Conservation (phyloP, 1,140 invertebrate species). For the Bombus ignitus region DNA sequence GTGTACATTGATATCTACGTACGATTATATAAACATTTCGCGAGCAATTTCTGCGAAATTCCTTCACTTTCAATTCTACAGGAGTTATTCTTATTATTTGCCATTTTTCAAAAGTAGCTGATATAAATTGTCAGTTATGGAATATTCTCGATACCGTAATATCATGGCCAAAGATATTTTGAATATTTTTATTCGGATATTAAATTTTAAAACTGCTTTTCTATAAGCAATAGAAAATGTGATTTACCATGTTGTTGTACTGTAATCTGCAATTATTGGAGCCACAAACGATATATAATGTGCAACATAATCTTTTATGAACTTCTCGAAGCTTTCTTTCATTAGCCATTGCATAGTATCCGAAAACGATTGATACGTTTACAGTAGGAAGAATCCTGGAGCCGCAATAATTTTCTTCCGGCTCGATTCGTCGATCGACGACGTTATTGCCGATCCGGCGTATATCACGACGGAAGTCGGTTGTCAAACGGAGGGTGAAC, state of each 20-base stretch:
- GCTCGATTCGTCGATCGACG: not conserved
- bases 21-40: too few species aligned
- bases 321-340: not conserved
- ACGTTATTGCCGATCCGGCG: not conserved
- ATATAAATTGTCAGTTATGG: too few species aligned
- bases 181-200: too few species aligned
- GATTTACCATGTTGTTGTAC: too few species aligned
- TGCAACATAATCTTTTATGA: too few species aligned
- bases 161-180: too few species aligned
- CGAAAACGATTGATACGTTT: conserved; percentile 9
- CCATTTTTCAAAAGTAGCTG: too few species aligned
- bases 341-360: not conserved
- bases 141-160: too few species aligned
- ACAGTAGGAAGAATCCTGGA: not conserved
- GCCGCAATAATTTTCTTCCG: conserved; percentile 9
- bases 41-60: not conserved
- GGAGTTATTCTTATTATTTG: not conserved
- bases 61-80: not conserved
- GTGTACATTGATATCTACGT: not conserved
- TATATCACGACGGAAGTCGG: not conserved
- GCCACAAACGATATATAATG: not conserved
- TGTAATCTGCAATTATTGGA: too few species aligned
- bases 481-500: not conserved
- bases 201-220: too few species aligned
- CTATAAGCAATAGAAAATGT: too few species aligned